Base-by-base conservation (phyloP, 2,113 vertebrate genomes). In the Ochotona curzoniae region DNA sequence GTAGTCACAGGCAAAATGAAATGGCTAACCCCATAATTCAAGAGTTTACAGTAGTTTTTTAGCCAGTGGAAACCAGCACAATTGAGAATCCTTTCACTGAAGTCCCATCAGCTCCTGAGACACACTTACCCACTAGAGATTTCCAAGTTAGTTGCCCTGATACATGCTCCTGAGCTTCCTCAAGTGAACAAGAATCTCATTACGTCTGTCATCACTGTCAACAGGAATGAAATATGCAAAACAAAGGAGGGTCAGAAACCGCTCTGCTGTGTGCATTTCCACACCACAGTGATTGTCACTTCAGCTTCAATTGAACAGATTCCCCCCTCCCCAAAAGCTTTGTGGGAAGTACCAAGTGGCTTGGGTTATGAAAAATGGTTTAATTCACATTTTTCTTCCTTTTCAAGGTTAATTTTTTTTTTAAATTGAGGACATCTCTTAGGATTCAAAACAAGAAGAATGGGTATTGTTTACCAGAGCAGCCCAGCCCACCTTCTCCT, bases 21-120 rank as follows among this genome's bases (percentile, higher is more conserved):
- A 96, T 96, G 28, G 12, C 75, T 96, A 93, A 71, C 71, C 87
- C 79, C 87, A 61, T 44, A 86, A 86, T 80, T 94, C 0, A 0
- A 78, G 94, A 86, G 94, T 96, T 96, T 94, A 90, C 80, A 93
- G 92, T 90, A 90, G 61, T 74, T 96, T 94, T 96, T 93, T 66
- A 83, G 89, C 94, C 86, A 94, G 21, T 83, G 93, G 91, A 96
- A 97, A 91, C 93, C 91, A 93, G 61, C 30, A 94, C 94, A 91
- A 97, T 95, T 96, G 87, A 96, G 88, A 96, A 38, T 64, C 75
- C 90, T 97, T 61, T 5, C 94, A 87, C 78, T 92, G 93, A 92
- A 26, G 1, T 95, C 94, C 67, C 30, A 1, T 80, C 0, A 87
- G 32, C 83, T 94, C 21, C 76, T 76, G 74, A 86, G 60, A 97